Conservation (phyloP, 2,797 vertebrate genomes). For the Rhyacichthys aspro region DNA sequence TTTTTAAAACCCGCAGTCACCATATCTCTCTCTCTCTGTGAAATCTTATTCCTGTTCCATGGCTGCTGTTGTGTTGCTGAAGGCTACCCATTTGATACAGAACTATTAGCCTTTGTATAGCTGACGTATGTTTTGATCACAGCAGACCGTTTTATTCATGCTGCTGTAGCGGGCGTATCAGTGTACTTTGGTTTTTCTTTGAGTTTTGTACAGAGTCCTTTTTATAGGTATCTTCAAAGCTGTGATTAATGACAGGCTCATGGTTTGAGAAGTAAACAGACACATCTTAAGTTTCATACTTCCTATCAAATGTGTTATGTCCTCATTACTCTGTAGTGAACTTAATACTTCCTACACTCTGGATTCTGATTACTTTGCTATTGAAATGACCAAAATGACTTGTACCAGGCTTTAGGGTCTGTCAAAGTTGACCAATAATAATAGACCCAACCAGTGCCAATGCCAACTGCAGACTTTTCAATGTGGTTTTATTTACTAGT, state of each 20-base stretch:
- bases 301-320: not conserved
- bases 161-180: not conserved
- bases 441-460: no score
- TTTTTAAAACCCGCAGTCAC: no score
- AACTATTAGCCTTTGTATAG: not conserved
- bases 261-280: slow-evolving; percentile 4
- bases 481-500: no score
- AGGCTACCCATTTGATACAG: slow-evolving; percentile 2
- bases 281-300: not conserved
- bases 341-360: not conserved
- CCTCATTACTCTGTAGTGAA: slow-evolving; percentile 12
- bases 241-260: not conserved
- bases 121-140: slow-evolving; percentile 8
- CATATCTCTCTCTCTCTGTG: not conserved
- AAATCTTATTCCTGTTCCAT: not conserved
- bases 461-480: no score
- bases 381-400: no score
- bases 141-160: not conserved
- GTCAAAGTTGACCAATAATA: no score
- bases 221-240: not conserved
- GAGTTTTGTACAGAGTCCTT: not conserved
- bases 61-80: not conserved
- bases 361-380: no score
- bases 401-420: no score
- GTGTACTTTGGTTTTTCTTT: not conserved